Base-by-base conservation (phyloP, 1,140 invertebrate genomes). In the Drosophila leontia region DNA sequence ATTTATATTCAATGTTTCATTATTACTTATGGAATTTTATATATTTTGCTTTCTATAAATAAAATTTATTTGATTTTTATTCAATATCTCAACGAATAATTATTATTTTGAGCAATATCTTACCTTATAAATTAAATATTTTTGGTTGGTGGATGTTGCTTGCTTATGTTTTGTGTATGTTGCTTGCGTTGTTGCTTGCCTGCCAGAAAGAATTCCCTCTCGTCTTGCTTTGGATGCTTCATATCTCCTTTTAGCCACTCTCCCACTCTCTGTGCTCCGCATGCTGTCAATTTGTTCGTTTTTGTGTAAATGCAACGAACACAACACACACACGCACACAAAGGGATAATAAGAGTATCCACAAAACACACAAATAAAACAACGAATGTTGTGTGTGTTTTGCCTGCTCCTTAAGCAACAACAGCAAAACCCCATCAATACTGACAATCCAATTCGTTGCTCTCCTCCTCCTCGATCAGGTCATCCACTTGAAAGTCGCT, bases 261-360 rank as follows among this genome's bases (percentile, higher is more conserved):
- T 37, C 34, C 11, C 42, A 9, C 3, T 23, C 3, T 23, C 7
- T 29, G 15, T 56, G 39, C 32, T 17, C 61, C 3, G 58, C 3
- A 53, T 12, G 6, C 0, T 23, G 34, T 47, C 11, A 23, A 39
- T 23, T 13, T 2, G 37, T 80, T 67, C 70, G 50, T 59, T 61
- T 86, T 78, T 47, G 68, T 55, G 79, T 88, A 88, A 86, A 88
- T 86, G 83, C 84, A 41, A 56, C 78, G 67, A 69, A 65, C 62
- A 78, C 60, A 65, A 65, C n/a, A 6, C 0, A 26, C 26, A 6
- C 26, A 29, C 5, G 0, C 6, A 29, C 26, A 34, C 26, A 45
- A 23, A 59, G 35, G 15, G 23, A 11, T 41, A 67, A 47, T n/a
- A 59, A 67, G 39, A 67, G 51, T 44, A 32, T 17, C 11, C 29